Conservation (phyloP, 2,113 vertebrate species). For the Nothocercus nigrocapillus region DNA sequence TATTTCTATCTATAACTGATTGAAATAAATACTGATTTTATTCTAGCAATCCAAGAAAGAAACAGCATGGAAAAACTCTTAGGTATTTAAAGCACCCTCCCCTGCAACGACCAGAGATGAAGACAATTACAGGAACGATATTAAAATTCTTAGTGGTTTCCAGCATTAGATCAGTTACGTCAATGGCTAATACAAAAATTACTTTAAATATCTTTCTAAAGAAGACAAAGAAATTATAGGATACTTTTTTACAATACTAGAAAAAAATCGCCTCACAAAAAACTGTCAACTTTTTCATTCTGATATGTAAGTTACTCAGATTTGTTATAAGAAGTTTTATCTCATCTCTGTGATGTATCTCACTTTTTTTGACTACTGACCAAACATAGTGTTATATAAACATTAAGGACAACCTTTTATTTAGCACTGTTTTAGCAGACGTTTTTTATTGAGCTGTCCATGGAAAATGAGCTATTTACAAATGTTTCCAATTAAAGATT, state of each 20-base stretch:
- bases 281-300: background rate
- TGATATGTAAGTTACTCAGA: background rate
- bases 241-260: background rate
- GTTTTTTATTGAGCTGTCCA: background rate
- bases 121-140: constrained; percentile 14
- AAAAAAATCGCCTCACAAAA: background rate
- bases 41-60: constrained; percentile 23
- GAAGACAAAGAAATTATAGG: background rate
- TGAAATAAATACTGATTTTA: constrained; percentile 29
- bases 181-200: background rate
- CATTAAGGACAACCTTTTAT: background rate
- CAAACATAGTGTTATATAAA: background rate
- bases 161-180: background rate
- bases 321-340: background rate
- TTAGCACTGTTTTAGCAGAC: background rate
- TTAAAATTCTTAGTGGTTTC: constrained; percentile 35
- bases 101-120: constrained; percentile 61
- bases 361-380: constrained; percentile 5
- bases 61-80: constrained; percentile 30
- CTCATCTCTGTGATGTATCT: background rate
- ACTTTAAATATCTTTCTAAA: constrained; percentile 9
- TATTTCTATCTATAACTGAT: constrained; percentile 18
- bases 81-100: constrained; percentile 30
- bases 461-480: background rate
- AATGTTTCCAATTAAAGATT: background rate